Base-by-base conservation (phyloP, 2,888 invertebrate species). In the Tachystola acroxantha region DNA sequence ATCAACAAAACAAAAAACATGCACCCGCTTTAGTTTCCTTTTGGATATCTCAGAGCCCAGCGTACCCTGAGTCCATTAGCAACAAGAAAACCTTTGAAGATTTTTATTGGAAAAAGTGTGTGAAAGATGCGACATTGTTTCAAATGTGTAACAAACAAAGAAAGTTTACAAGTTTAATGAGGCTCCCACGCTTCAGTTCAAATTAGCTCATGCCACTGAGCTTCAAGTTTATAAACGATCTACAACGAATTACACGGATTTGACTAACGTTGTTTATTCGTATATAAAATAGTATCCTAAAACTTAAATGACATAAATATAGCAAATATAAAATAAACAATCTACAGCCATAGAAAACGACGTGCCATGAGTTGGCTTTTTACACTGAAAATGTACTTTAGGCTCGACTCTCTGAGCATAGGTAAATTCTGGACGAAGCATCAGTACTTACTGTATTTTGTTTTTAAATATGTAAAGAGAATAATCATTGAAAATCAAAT, bases 151-250 rank as follows among this genome's bases (percentile, higher is more conserved):
- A 48, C 52, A 56, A 47, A 45, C 38, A 46, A 39, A 53, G 50
- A 47, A 51, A 48, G 45, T 41, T 35, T 35, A 33, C 24, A 25
- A 19, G 30, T 24, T 34, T 34, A 47, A 51, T 42, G 37, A 34
- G 38, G 30, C 36, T 58, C 63, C 36, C 61, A 60, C 57, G 57
- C 52, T 42, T 54, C 45, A 50, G 46, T 53, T 55, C 47, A 45
- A 38, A 38, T 29, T 38, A 43, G 31, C 31, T 12, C 37, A 20
- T 9, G n/a, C 14, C 28, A 31, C 10, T 16, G 19, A 12, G 19
- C 10, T 10, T 10, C 13, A 16, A 32, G 3, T 16, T 16, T 16
- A 16, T 4, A 16, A 3, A 16, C 16, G 3, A 16, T 6, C 25
- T 34, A 22, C 29, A 30, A 34, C 29, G 32, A 34, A 42, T 34